phyloP scores from a whole-genome alignment of 2,888 invertebrate genomes.

The Dryobota labecula region DNA sequence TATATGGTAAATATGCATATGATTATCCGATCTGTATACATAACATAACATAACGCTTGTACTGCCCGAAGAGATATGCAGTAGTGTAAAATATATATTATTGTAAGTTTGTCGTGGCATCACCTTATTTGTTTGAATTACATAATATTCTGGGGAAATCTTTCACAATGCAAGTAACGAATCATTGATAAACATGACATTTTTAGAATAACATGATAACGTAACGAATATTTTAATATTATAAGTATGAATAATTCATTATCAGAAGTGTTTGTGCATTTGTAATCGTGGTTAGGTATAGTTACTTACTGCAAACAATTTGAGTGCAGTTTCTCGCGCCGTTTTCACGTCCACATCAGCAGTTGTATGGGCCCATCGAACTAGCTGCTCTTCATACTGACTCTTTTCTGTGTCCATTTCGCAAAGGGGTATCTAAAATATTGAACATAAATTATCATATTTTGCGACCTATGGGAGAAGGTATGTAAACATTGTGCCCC shows the following conservation, averaged over 20 bases:
- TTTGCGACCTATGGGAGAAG: neutral
- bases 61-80: neutral
- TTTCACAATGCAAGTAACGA: slow-evolving; percentile 12
- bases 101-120: neutral
- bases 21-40: no score
- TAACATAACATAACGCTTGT: neutral
- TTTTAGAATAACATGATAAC: slow-evolving; percentile 25
- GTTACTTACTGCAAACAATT: slow-evolving; percentile 95
- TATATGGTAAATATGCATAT: no score
- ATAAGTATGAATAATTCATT: slow-evolving; percentile 5
- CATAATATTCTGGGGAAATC: slow-evolving; percentile 4
- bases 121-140: slow-evolving; percentile 7
- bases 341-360: slow-evolving; percentile 92
- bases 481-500: neutral
- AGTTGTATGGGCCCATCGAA: slow-evolving; percentile 92
- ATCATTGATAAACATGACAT: no score
- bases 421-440: slow-evolving; percentile 93
- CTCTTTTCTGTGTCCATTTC: slow-evolving; percentile 95
- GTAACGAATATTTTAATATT: slow-evolving; percentile 12
- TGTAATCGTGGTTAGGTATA: neutral
- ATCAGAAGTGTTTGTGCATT: slow-evolving; percentile 38
- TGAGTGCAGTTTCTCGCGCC: slow-evolving; percentile 95
- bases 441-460: neutral
- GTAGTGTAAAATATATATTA: no score
- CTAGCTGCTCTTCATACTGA: slow-evolving; percentile 94